Conservation (phyloP, 2,797 vertebrate genomes). For the Galagoides demidoff region DNA sequence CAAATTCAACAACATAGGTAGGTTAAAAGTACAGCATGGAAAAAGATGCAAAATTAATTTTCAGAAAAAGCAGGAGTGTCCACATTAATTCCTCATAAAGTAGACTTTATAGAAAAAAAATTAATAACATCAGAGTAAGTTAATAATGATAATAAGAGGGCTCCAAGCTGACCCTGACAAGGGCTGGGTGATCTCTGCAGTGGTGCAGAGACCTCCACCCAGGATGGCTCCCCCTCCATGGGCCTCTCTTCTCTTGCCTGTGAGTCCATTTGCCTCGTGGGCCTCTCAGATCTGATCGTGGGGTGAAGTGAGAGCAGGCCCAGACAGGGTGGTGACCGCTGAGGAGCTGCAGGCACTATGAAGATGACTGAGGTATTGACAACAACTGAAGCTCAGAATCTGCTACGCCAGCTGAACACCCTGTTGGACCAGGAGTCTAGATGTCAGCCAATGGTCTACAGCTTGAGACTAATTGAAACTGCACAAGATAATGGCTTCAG, state of each 20-base stretch:
- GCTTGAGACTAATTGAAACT: conserved; percentile 93
- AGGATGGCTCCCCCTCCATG: conserved; percentile 66
- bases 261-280: conserved; percentile 9
- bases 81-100: background rate
- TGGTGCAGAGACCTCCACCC: conserved; percentile 43
- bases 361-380: conserved; percentile 94
- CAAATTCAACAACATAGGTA: background rate
- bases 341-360: conserved; percentile 27
- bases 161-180: background rate
- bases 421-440: conserved; percentile 92
- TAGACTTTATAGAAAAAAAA: background rate
- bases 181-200: background rate
- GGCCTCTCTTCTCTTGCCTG: conserved; percentile 65
- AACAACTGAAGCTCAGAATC: conserved; percentile 85
- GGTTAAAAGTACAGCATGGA: background rate
- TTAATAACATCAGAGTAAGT: background rate
- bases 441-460: conserved; percentile 94
- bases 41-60: background rate
- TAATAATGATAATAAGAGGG: background rate
- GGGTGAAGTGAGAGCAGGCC: conserved; percentile 76
- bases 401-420: conserved; percentile 91
- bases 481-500: conserved; percentile 95
- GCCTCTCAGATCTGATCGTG: conserved; percentile 3
- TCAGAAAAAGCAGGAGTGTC: background rate
- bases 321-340: conserved; percentile 72